Evolutionary conservation across 92 coral and sea anemone genomes (phyloP).

Genomic region (Palythoa heliodiscus): DNA sequence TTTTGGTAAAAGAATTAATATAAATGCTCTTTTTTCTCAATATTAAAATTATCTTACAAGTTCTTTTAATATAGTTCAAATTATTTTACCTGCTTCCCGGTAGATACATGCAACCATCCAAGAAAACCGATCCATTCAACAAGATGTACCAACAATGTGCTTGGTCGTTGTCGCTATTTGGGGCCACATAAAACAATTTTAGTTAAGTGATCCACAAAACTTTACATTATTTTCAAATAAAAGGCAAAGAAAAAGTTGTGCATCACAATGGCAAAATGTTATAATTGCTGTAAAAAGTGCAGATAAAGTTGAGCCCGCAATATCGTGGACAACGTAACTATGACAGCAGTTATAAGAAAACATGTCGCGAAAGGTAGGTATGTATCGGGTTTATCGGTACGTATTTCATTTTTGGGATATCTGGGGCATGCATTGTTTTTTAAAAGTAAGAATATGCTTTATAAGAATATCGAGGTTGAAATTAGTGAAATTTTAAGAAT

Average conservation of each 20-base stretch:
- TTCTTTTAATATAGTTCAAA: background rate
- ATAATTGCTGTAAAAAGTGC: background rate
- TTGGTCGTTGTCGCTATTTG: conserved; percentile 73
- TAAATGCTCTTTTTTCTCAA: background rate
- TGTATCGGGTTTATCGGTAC: too few relatives aligned
- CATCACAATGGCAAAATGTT: background rate
- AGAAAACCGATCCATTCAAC: conserved; percentile 93
- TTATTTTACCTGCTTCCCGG: conserved; percentile 96
- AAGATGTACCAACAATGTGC: conserved; percentile 95
- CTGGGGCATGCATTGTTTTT: too few relatives aligned
- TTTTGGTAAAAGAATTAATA: too few relatives aligned
- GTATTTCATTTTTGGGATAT: too few relatives aligned
- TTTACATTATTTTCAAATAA: background rate
- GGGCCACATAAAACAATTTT: background rate
- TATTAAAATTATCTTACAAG: background rate
- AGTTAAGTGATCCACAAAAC: background rate
- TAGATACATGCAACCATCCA: conserved; percentile 97
- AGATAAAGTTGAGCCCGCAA: conserved; percentile 21
- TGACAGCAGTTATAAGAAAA: background rate
- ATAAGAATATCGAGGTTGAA: too few relatives aligned
- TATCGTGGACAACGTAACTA: background rate
- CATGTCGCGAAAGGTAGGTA: background rate
- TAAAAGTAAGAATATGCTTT: too few relatives aligned
- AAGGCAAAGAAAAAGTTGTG: background rate
- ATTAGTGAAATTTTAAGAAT: too few relatives aligned